Evolutionary conservation across 2,113 vertebrate species (phyloP).

Genomic region (Dromiciops gliroides): DNA sequence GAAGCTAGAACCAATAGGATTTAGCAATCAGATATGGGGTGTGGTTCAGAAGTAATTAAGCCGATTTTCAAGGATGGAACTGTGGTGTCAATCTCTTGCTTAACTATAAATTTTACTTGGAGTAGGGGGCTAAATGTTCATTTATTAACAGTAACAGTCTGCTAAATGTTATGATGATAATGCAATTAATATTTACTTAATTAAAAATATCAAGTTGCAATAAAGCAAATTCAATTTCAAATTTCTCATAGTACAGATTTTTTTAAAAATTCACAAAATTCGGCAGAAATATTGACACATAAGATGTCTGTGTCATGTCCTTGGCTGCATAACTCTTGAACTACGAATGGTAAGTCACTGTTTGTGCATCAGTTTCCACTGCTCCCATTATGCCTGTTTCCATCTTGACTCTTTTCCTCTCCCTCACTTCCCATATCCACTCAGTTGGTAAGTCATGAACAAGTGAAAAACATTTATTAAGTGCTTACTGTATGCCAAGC

Average conservation of each 20-base stretch:
- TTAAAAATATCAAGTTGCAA: background rate
- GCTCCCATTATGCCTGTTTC: no score
- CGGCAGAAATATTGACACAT: background rate
- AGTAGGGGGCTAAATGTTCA: slow-evolving; percentile 17
- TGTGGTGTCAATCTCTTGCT: background rate
- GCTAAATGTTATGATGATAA: background rate
- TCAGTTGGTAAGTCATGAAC: background rate
- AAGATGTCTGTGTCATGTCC: background rate
- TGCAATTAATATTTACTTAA: background rate
- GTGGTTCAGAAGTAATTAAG: background rate
- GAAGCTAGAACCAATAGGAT: background rate
- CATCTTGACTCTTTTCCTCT: background rate
- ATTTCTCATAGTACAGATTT: background rate
- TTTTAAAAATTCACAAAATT: background rate
- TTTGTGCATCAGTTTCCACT: no score
- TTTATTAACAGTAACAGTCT: slow-evolving; percentile 16
- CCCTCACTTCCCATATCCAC: background rate
- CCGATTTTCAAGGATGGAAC: background rate
- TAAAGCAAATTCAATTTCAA: background rate
- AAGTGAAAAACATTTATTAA: background rate
- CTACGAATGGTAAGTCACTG: background rate
- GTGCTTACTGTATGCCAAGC: background rate
- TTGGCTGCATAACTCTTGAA: background rate
- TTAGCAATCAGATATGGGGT: background rate
- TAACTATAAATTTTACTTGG: background rate